Evolutionary conservation across 1,140 invertebrate genomes (phyloP).

Genomic region (Liolophura sinensis): DNA sequence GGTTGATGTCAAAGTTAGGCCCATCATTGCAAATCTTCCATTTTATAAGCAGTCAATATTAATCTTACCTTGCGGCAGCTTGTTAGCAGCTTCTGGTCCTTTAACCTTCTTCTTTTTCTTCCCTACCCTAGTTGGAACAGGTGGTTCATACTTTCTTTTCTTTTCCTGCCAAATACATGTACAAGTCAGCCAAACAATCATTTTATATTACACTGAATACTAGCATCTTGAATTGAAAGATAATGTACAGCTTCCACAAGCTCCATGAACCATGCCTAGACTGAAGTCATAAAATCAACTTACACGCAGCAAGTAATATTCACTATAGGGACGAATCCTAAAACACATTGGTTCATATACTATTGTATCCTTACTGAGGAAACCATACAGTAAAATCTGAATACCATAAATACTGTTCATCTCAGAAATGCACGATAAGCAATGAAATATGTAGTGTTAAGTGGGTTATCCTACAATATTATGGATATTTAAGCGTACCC

Average conservation of each 20-base stretch:
- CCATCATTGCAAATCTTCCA: too few species aligned
- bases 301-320: background rate
- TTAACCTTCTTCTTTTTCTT: conserved; percentile 96
- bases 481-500: too few species aligned
- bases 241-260: too few species aligned
- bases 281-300: too few species aligned
- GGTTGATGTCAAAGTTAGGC: too few species aligned
- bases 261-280: too few species aligned
- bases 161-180: conserved; percentile 69
- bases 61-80: conserved; percentile 79
- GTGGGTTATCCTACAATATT: background rate
- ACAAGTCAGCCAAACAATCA: conserved; percentile 3
- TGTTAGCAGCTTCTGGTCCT: conserved; percentile 97
- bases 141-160: conserved; percentile 99
- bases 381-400: too few species aligned
- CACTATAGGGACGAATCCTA: background rate
- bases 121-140: conserved; percentile 97
- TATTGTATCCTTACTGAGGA: too few species aligned
- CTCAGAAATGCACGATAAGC: conserved; percentile 1
- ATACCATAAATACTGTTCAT: conserved; percentile 7
- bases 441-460: background rate
- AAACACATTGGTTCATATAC: too few species aligned
- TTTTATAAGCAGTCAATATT: background rate
- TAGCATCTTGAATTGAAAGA: too few species aligned
- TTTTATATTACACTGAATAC: too few species aligned